Base-by-base conservation (phyloP, 37 sponge, comb jelly and placozoan genomes). In the Axinella damicornis region DNA sequence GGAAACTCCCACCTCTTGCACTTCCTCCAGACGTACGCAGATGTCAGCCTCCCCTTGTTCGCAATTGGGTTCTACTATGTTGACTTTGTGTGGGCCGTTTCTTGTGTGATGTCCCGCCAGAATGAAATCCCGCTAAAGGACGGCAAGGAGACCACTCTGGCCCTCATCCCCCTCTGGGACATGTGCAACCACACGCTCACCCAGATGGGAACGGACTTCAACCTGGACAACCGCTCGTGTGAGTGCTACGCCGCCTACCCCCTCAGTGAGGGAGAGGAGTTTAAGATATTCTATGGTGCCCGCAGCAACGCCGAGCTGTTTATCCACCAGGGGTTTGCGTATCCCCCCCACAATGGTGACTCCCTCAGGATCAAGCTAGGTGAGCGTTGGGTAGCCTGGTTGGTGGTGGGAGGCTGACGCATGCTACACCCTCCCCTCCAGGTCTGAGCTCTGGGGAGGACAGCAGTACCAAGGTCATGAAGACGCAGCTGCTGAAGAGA, bases 91-190 rank as follows among this genome's bases (percentile, higher is more conserved):
- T 94, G 95, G 95, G 91, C 90, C 0, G 95, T 94, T 32, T 87
- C 85, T 13, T 73, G 79, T 6, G 95, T 94, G 17, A 90, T 87
- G 85, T 88, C 95, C 2, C 84, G 95, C 11, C 92, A 90, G 82
- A 94, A 94, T 73, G 85, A 90, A 56, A 85, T 94, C 2, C 86
- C 91, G 6, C 21, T 59, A 30, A 66, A 83, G 19, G 57, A 9
- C 5, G 78, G 38, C 1, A 16, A 13, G 2, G n/a, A 20, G 11
- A 22, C 28, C 28, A 31, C 63, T 1, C 85, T 90, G 27, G 91
- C 88, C 34, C 87, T 94, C 31, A 88, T 94, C 27, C 95, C 95
- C 17, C 69, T 88, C 52, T 94, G 95, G 95, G 95, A 94, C 81
- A 57, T 94, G 85, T 84, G 81, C 65, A 94, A 94, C 69, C 95